phyloP scores from a whole-genome alignment of 2,113 vertebrate species.

The rabbit (Oryctolagus cuniculus) region mOryCun1.1 NC_091444.1:15173501-15174000 shows the following conservation, averaged over 20 bases:
- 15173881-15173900: neutral
- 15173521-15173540: neutral
- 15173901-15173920: neutral
- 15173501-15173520: neutral
- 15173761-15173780: neutral
- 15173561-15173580: no score
- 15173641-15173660: no score
- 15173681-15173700: neutral
- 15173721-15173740: neutral
- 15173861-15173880: neutral
- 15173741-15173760: neutral
- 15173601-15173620: no score
- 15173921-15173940: conserved; percentile 17
- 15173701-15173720: neutral
- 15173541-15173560: neutral
- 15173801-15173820: neutral
- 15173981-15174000: conserved; percentile 44
- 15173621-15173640: no score
- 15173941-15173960: neutral
- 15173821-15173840: neutral
- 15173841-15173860: neutral
- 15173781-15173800: neutral
- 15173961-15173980: neutral
- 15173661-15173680: neutral
- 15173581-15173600: no score